A percentile compares a stretch with the other conserved stretches of the same genome.
Evolutionary conservation across 2,113 vertebrate species (phyloP).

Genomic region (Salvator merianae): DNA sequence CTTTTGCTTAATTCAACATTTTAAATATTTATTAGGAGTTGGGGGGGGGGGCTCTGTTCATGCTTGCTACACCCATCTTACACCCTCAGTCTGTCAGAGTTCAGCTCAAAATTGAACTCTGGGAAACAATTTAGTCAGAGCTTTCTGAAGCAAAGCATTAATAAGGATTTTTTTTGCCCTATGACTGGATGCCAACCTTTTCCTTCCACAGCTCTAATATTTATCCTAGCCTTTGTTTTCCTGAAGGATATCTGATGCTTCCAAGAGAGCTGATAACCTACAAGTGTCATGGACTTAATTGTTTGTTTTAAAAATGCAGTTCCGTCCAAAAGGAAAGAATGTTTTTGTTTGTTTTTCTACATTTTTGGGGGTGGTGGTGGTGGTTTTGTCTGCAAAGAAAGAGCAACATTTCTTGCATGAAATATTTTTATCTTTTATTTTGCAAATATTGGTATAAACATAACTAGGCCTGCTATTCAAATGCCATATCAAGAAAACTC

Average conservation of each 20-base stretch:
- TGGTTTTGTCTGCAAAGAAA: neutral
- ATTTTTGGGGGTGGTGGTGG: no score
- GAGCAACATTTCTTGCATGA: constrained; percentile 17
- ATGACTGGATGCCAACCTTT: no score
- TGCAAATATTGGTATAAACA: neutral
- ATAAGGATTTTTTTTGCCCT: no score
- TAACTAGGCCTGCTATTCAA: neutral
- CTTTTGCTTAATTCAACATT: neutral
- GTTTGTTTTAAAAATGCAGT: fast-evolving
- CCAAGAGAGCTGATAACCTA: constrained; percentile 3
- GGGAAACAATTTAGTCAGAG: no score
- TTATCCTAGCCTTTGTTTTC: neutral
- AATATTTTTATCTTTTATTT: neutral
- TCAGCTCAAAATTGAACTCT: no score
- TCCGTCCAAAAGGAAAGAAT: neutral
- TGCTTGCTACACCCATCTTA: no score
- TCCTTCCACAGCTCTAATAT: no score
- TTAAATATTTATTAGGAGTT: neutral
- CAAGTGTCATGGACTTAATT: neutral
- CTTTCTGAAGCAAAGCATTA: no score
- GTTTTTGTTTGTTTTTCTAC: neutral
- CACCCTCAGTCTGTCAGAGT: no score
- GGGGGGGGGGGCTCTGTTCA: no score
- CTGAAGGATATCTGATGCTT: neutral
- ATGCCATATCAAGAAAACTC: neutral